Evolutionary conservation across 2,888 invertebrate genomes (phyloP), one percentile per base, ranked within the genome.

Genomic region (Ochropleura leucogaster): DNA sequence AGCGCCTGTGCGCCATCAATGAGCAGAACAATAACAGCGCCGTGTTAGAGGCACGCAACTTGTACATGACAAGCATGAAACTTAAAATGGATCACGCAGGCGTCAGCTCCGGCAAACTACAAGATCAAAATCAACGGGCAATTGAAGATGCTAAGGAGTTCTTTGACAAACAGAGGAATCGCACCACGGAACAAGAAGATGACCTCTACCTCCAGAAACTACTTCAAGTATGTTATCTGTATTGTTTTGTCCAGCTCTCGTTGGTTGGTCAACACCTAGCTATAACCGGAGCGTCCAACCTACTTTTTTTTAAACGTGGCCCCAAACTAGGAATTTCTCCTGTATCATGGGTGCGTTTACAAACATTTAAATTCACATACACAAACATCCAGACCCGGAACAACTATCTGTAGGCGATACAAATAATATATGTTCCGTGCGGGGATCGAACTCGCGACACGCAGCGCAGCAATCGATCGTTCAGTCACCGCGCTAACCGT

Each of bases 91-190:
- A 72, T 14, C 40, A 49, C 16, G 30, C 46, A 6, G 84, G 84
- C 60, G 44, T 84, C 3, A 80, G 74, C 60, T 72, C 55, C 12
- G 62, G 75, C 2, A 68, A 75, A 14, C 83, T 89, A 66, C 84
- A 81, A 66, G 57, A 68, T 8, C 75, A 76, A 40, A 89, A 88
- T 49, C 40, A 71, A 5, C 59, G 9, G 3, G 85, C 88, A 7
- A 9, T 79, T 8, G 59, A 77, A 0, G 68, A 68, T 0, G 89
- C 89, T 0, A n/a, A 64, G 12, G 65, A 46, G 0, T 47, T 66
- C 18, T 85, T 89, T 47, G 66, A 75, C 20, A 62, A 72, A 10
- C 78, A 65, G 30, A 81, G 86, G 49, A 83, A 72, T 46, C 55
- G 71, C 9, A 10, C 64, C 10, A 74, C 85, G 12, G 30, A 73